Evolutionary conservation across 2,797 vertebrate species (phyloP).

Genomic region (Anguilla megastoma): DNA sequence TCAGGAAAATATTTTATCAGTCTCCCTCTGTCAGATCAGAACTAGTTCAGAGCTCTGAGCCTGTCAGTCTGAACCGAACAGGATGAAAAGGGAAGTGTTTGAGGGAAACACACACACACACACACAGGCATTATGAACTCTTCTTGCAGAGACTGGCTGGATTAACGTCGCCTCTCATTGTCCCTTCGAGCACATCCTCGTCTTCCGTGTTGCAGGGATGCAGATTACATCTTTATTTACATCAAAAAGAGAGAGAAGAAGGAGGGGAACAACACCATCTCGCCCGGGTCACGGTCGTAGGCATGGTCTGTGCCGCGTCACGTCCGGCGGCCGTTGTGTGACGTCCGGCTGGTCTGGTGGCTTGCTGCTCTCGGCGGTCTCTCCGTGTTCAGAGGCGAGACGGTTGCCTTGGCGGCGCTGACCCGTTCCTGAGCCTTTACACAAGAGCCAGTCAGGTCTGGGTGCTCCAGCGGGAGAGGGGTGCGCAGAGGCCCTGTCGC

Average conservation of each 20-base stretch:
- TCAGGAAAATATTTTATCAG: no score
- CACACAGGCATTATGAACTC: neutral
- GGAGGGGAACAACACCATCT: neutral
- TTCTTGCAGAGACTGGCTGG: neutral
- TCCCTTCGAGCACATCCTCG: neutral
- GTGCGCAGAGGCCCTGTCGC: neutral
- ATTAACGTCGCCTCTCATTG: neutral
- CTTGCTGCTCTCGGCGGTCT: slow-evolving; percentile 34
- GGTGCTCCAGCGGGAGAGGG: slow-evolving; percentile 34
- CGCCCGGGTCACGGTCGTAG: neutral
- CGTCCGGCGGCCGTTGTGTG: slow-evolving; percentile 21
- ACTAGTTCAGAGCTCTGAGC: no score
- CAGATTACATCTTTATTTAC: slow-evolving; percentile 4
- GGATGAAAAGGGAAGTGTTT: neutral
- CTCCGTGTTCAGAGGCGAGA: slow-evolving; percentile 40
- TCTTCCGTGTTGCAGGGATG: neutral
- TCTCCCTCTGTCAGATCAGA: no score
- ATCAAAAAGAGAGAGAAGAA: neutral
- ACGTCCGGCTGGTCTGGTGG: slow-evolving; percentile 24
- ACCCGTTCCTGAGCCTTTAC: slow-evolving; percentile 50
- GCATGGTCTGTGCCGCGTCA: slow-evolving; percentile 29
- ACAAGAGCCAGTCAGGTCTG: slow-evolving; percentile 47
- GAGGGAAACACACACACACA: neutral
- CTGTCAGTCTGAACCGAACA: neutral
- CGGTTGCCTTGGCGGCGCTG: slow-evolving; percentile 40